A percentile compares a stretch with the other conserved stretches of the same genome.
Evolutionary conservation across 53 echinoderm and acorn worm species (phyloP).

Genomic region (Echinometra lucunter): DNA sequence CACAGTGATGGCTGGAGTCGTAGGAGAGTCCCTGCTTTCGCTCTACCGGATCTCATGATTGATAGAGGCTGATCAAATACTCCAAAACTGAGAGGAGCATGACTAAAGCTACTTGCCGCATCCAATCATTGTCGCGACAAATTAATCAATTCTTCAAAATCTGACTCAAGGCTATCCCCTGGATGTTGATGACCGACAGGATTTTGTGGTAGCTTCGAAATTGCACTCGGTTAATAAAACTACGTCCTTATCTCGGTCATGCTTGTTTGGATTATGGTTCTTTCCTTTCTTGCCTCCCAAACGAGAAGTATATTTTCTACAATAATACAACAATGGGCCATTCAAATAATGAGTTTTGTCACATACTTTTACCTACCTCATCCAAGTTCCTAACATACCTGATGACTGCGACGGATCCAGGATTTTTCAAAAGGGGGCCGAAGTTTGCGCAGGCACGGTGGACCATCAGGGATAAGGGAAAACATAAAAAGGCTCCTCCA

Average conservation of each 20-base stretch:
- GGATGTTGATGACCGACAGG: slow-evolving; percentile 1
- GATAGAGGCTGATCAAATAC: not conserved
- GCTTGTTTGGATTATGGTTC: not conserved
- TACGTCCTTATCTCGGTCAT: not conserved
- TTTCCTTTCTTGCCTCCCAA: not conserved
- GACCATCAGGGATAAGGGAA: too few relatives aligned
- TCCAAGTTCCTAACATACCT: too few relatives aligned
- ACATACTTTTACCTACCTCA: too few relatives aligned
- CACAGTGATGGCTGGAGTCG: not conserved
- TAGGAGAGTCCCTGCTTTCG: not conserved
- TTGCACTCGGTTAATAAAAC: not conserved
- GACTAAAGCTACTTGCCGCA: slow-evolving; percentile 31
- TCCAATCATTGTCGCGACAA: slow-evolving; percentile 32
- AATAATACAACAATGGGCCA: too few relatives aligned
- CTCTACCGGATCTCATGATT: not conserved
- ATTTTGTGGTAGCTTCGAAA: not conserved
- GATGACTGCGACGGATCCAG: too few relatives aligned
- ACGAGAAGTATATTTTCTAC: too few relatives aligned
- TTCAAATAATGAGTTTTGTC: too few relatives aligned
- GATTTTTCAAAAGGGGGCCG: too few relatives aligned
- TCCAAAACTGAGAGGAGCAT: not conserved
- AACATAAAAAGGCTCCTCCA: too few relatives aligned
- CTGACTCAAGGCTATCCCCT: not conserved
- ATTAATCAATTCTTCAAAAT: slow-evolving; percentile 37
- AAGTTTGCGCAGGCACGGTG: too few relatives aligned